These are phyloP conservation scores for Chrysolina oricalcia DNA, from an alignment of 2,888 invertebrate genomes.

Conservation along the genomic window DNA sequence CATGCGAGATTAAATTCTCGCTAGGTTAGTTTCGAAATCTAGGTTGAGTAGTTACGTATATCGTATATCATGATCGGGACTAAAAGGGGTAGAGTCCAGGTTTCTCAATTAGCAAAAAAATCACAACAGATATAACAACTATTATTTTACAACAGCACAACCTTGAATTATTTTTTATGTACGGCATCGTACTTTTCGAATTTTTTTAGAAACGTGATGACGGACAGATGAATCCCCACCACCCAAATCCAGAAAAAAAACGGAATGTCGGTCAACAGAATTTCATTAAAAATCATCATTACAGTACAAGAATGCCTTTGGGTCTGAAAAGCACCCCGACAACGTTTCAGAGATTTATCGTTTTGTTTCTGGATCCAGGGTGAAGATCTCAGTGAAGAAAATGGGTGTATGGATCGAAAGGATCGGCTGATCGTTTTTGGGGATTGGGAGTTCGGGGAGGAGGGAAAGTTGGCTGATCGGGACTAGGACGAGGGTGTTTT, in stretches of 20 bases:
- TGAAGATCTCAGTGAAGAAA: constrained; percentile 34
- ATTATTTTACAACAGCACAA: constrained; percentile 73
- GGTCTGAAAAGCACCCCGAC: background rate
- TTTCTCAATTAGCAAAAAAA: constrained; percentile 70
- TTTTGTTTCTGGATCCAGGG: constrained; percentile 21
- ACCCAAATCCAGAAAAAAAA: background rate
- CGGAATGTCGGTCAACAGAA: background rate
- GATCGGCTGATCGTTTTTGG: constrained; percentile 56
- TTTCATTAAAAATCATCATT: background rate
- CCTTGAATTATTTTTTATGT: constrained; percentile 71
- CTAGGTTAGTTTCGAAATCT: constrained; percentile 59
- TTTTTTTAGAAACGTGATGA: constrained; percentile 64
- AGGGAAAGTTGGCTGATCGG: constrained; percentile 63
- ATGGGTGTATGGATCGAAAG: constrained; percentile 35
- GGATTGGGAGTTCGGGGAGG: constrained; percentile 31
- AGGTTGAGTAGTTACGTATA: constrained; percentile 72
- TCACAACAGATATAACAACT: constrained; percentile 73
- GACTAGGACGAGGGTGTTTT: constrained; percentile 72
- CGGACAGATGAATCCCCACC: constrained; percentile 42
- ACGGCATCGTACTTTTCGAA: constrained; percentile 66
- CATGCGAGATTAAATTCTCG: constrained; percentile 51
- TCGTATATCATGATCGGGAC: constrained; percentile 66
- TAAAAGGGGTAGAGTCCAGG: constrained; percentile 58
- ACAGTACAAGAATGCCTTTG: background rate
- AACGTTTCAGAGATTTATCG: background rate